These are phyloP conservation scores for Choristoneura rosaceana DNA, from an alignment of 2,888 invertebrate species.

Conservation along the genomic window DNA sequence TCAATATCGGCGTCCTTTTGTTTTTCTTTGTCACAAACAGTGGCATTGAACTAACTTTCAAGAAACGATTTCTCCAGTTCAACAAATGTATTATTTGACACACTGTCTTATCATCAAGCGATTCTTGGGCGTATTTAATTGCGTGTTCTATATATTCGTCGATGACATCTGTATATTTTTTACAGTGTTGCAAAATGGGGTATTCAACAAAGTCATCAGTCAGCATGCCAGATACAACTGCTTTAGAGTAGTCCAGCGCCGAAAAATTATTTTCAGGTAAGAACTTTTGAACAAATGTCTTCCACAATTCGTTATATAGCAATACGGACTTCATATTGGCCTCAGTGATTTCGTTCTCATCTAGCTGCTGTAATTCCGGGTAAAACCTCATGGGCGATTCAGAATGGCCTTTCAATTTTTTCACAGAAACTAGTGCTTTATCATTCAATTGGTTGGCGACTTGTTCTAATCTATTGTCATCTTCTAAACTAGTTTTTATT, in stretches of 20 bases:
- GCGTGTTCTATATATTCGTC: constrained; percentile 73
- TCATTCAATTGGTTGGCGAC: constrained; percentile 56
- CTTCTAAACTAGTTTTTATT: constrained; percentile 50
- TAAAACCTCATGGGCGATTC: constrained; percentile 63
- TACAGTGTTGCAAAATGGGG: constrained; percentile 83
- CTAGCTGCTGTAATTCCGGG: constrained; percentile 58
- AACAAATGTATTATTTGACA: constrained; percentile 77
- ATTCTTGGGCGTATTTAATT: constrained; percentile 58
- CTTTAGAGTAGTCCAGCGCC: constrained; percentile 81
- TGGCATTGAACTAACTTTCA: constrained; percentile 67
- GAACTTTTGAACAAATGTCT: constrained; percentile 48
- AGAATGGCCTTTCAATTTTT: constrained; percentile 43
- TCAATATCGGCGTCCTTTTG: constrained; percentile 66
- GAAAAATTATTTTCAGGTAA: constrained; percentile 60
- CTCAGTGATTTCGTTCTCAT: constrained; percentile 48
- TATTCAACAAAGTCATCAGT: constrained; percentile 80
- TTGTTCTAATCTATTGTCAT: constrained; percentile 42
- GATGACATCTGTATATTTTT: constrained; percentile 73
- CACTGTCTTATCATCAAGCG: constrained; percentile 66
- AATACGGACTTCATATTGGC: constrained; percentile 75
- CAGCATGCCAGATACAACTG: constrained; percentile 71
- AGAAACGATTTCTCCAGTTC: constrained; percentile 84
- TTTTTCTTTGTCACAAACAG: constrained; percentile 64
- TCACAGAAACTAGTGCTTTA: constrained; percentile 50
- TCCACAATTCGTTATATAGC: constrained; percentile 74